Base-by-base conservation (phyloP, 2,888 invertebrate genomes). In the Drosophila demipolita region DNA sequence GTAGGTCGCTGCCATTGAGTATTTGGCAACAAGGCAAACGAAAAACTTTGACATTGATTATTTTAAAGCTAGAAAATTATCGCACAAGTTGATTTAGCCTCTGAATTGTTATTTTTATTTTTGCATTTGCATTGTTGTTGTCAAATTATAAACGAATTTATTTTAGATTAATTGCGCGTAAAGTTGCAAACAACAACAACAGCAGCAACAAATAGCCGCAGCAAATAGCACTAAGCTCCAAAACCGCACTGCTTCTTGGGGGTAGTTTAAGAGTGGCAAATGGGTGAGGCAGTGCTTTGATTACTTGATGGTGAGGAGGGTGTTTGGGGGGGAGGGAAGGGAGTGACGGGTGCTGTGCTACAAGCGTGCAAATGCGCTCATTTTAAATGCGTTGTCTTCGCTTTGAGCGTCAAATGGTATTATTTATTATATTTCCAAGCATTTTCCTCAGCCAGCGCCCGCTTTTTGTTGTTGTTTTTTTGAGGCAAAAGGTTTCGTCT, bases 71-170 rank as follows among this genome's bases (percentile, higher is more conserved):
- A 60, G 49, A 70, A 81, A 80, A 70, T 80, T 54, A 80, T 73
- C 59, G 74, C 72, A 45, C 40, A 40, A 62, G 61, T 69, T 70
- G 48, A 65, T 66, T 64, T 73, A 52, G 8, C 5, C 26, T 35
- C 23, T 29, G 32, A n/a, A 54, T 26, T 36, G 54, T 17, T 23
- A 42, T 17, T 32, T 6, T 54, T 64, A 55, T 42, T 61, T 38
- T 71, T 48, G 40, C 42, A 17, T 38, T 54, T 64, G 50, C 29
- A 29, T 32, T 75, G 74, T 71, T 87, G 88, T 87, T 89, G 90
- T 87, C 89, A 91, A 91, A 91, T 91, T 91, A 91, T 90, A 91
- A 91, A 91, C 85, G 90, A 91, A 91, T 91, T 91, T 91, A 84
- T 91, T 90, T 91, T 88, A 85, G 89, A 91, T 91, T 91, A 91